A percentile compares a stretch with the other conserved stretches of the same genome.
Evolutionary conservation across 2,113 vertebrate species (phyloP).

Genomic region (Syrrhaptes paradoxus): DNA sequence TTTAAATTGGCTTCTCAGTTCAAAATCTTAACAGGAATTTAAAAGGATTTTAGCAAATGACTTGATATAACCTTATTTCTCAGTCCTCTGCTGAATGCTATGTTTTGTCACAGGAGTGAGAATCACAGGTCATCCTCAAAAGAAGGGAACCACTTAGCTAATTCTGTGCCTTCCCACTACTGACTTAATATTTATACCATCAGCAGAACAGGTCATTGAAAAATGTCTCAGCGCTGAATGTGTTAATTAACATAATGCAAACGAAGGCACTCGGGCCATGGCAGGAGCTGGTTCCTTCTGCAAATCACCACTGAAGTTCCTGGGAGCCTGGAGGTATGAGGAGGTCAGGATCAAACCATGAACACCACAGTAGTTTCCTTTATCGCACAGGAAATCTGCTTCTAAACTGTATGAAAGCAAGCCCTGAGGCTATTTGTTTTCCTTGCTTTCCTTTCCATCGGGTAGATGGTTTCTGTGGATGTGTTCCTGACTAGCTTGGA

Average conservation of each 20-base stretch:
- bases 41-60: not conserved
- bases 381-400: constrained; percentile 9
- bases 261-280: not conserved
- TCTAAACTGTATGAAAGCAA: not conserved
- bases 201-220: not conserved
- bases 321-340: not conserved
- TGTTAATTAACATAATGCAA: not conserved
- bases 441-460: not conserved
- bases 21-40: not conserved
- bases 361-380: not conserved
- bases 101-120: not conserved
- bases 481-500: not conserved
- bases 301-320: not conserved
- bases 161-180: not conserved
- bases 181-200: not conserved
- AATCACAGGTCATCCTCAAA: not conserved
- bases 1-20: not conserved
- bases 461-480: not conserved
- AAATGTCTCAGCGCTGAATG: not conserved
- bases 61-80: not conserved
- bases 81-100: not conserved
- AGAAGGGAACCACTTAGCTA: not conserved
- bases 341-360: not conserved
- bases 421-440: not conserved
- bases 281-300: not conserved